Evolutionary conservation across 2,797 vertebrate genomes (phyloP), one percentile per base, ranked within the genome.

Genomic region (Enteromius mattozi): DNA sequence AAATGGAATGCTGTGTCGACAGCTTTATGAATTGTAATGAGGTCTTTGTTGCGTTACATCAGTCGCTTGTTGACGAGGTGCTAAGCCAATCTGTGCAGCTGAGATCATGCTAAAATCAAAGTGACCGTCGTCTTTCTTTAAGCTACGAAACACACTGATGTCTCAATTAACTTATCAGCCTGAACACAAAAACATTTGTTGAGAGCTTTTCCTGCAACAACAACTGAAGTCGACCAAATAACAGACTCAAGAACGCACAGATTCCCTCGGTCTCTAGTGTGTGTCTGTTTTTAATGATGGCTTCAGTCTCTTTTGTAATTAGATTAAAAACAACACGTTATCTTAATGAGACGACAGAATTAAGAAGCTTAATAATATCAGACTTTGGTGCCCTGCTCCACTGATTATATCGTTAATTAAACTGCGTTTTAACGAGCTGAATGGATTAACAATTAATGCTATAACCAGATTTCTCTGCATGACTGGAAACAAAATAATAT

Each of bases 401-500:
- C 83, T 82, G 86, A 87, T 87, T 85, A 69, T 82, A 85, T 87
- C 86, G 76, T 70, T 87, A 87, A 87, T 87, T 85, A 87, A 85
- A 85, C 86, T 85, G 83, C 83, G 61, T 82, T 85, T 85, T 85
- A 85, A 87, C 71, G 80, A 85, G 84, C 65, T 82, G 86, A 87
- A 85, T 82, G 83, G 79, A 85, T 87, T 87, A 87, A 84, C 82
- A 87, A 84, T 87, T 84, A 77, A 87, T 80, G 86, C 78, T 63
- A 40, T 19, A 70, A 85, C 83, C 78, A 85, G 79, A 72, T 85
- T 83, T 85, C 37, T 40, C 40, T 63, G 63, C 71, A 78, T 82
- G n/a, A 69, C 63, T 79, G 68, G 78, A 87, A 85, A 79, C 45
- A 75, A 72, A 75, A 72, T 78, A 74, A 81, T 78, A 87, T 87